Evolutionary conservation across 2,888 invertebrate species (phyloP).

Genomic region (Hypomecis atomaria): DNA sequence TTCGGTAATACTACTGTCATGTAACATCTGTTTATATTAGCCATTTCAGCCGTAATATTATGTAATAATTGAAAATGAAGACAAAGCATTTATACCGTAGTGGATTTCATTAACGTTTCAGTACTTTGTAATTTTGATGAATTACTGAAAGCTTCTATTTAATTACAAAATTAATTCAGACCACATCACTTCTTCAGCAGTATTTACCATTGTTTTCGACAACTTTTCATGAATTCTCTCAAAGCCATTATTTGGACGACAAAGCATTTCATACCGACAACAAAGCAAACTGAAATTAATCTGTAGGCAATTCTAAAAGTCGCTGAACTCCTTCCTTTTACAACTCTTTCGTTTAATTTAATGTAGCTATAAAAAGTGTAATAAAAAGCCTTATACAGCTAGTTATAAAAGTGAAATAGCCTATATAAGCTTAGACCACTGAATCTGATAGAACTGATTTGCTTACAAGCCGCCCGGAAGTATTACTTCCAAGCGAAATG

Average conservation of each 20-base stretch:
- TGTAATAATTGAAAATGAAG: no score
- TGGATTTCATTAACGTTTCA: no score
- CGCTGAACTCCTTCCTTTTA: slow-evolving; percentile 1
- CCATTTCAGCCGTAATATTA: no score
- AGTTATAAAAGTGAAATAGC: slow-evolving; percentile 17
- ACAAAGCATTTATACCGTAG: no score
- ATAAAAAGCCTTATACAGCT: background rate
- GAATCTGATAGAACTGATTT: slow-evolving; percentile 22
- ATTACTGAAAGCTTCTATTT: no score
- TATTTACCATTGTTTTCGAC: background rate
- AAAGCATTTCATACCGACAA: background rate
- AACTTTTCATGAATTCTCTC: background rate
- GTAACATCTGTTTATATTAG: no score
- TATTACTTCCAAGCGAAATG: slow-evolving; percentile 20
- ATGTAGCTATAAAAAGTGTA: background rate
- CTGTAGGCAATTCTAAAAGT: slow-evolving; percentile 7
- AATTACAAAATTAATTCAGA: no score
- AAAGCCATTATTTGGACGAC: background rate
- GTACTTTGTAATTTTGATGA: no score
- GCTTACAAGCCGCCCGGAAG: slow-evolving; percentile 23
- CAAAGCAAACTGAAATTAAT: slow-evolving; percentile 2
- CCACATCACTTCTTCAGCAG: background rate
- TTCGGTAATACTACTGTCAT: no score
- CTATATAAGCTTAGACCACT: slow-evolving; percentile 16
- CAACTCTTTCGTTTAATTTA: slow-evolving; percentile 10